Conservation (phyloP, 1,140 invertebrate species). For the Magallana ariakensis region DNA sequence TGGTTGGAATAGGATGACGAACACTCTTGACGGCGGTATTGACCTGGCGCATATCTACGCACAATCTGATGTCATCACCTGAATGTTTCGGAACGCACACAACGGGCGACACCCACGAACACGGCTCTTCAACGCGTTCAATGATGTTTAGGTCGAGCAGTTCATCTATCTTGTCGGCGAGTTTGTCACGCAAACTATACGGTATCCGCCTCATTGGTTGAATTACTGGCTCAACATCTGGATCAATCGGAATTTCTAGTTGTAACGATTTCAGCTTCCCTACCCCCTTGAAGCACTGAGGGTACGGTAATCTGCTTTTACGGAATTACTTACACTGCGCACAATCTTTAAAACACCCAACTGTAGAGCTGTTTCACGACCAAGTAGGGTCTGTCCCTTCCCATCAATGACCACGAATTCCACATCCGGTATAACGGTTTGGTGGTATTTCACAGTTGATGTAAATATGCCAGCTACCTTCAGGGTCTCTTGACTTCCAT, state of each 20-base stretch:
- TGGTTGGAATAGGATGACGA: no score
- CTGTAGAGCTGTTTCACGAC: constrained; percentile 43
- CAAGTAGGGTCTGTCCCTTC: constrained; percentile 39
- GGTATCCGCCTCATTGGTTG: constrained; percentile 44
- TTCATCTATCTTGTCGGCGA: constrained; percentile 43
- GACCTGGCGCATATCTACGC: no score
- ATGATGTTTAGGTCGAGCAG: constrained; percentile 60
- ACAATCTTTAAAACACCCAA: no score
- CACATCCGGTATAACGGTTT: background rate
- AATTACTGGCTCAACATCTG: constrained; percentile 36
- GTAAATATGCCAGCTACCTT: constrained; percentile 39
- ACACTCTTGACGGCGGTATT: no score
- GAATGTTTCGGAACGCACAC: no score
- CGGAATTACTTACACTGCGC: background rate
- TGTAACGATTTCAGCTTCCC: constrained; percentile 31
- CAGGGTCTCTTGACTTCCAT: constrained; percentile 21
- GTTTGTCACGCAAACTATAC: constrained; percentile 47
- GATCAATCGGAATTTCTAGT: constrained; percentile 35
- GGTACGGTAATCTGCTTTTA: background rate
- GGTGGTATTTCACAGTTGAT: background rate
- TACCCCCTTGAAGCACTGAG: constrained; percentile 21
- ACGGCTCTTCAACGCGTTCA: no score
- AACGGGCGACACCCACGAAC: no score
- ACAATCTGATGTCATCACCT: no score
- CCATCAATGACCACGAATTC: constrained; percentile 49